A percentile compares a stretch with the other conserved stretches of the same genome.
Evolutionary conservation across 2,888 invertebrate genomes (phyloP).

Genomic region (Agrotis ipsilon): DNA sequence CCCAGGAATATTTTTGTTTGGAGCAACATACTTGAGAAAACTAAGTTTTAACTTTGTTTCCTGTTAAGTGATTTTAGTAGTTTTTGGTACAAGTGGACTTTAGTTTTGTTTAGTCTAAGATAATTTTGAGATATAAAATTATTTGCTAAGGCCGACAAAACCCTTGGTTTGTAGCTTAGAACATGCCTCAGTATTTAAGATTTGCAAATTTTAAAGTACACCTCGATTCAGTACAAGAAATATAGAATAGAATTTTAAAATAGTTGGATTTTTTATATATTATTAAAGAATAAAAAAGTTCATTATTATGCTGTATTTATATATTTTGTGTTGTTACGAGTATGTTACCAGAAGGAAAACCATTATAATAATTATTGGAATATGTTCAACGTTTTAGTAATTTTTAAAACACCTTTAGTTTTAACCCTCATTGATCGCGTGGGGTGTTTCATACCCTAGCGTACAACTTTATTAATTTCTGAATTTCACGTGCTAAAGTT

Average conservation of each 20-base stretch:
- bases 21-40: not conserved
- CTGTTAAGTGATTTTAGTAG: not conserved
- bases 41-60: too few species aligned
- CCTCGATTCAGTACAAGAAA: conserved; percentile 35
- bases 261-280: not conserved
- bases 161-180: conserved; percentile 78
- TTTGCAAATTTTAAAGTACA: conserved; percentile 45
- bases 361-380: too few species aligned
- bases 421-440: not conserved
- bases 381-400: too few species aligned
- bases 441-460: too few species aligned
- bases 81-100: conserved; percentile 10
- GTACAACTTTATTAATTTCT: too few species aligned
- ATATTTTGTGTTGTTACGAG: too few species aligned
- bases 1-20: not conserved
- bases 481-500: too few species aligned
- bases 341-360: too few species aligned
- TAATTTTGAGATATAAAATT: conserved; percentile 60
- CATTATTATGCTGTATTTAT: too few species aligned
- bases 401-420: not conserved
- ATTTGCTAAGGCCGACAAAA: conserved; percentile 79
- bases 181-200: conserved; percentile 67
- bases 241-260: conserved; percentile 14
- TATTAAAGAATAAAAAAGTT: too few species aligned
- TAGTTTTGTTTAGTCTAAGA: conserved; percentile 52